Percentiles rank a stretch among this genome's conserved stretches.
phyloP scores from a whole-genome alignment of 2,888 invertebrate genomes.

The Autographa pulchrina region DNA sequence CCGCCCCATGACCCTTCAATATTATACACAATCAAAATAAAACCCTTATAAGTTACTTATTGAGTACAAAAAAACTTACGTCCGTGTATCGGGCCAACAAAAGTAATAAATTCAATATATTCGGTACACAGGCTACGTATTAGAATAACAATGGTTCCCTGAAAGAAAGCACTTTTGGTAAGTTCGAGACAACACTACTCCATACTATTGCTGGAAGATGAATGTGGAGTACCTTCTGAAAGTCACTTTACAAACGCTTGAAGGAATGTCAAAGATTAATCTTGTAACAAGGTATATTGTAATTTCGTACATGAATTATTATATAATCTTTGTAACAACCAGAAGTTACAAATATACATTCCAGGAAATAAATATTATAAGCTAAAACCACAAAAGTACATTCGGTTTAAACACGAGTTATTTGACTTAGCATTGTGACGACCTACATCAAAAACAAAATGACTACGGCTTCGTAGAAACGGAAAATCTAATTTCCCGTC shows the following conservation, averaged over 20 bases:
- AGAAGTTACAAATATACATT: not conserved
- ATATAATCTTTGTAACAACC: no score
- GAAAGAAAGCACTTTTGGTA: slow-evolving; percentile 39
- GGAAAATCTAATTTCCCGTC: slow-evolving; percentile 39
- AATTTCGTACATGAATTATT: no score
- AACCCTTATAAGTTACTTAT: slow-evolving; percentile 41
- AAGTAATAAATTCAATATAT: slow-evolving; percentile 58
- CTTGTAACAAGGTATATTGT: no score
- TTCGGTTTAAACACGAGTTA: not conserved
- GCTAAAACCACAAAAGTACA: not conserved
- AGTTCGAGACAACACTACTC: slow-evolving; percentile 42
- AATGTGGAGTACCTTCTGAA: no score
- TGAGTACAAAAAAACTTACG: slow-evolving; percentile 36
- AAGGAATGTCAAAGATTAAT: no score
- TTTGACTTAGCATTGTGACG: slow-evolving; percentile 10
- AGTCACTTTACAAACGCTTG: no score
- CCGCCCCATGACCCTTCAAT: slow-evolving; percentile 18
- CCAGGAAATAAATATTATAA: not conserved
- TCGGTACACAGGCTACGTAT: slow-evolving; percentile 43
- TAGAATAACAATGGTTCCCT: slow-evolving; percentile 54
- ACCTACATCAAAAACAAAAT: slow-evolving; percentile 19
- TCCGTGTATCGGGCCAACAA: slow-evolving; percentile 31
- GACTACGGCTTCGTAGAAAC: slow-evolving; percentile 17
- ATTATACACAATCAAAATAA: slow-evolving; percentile 40
- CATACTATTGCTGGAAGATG: slow-evolving; percentile 46